Percentiles rank a stretch among this genome's conserved stretches.
Conservation (phyloP, 2,113 vertebrate species). For the Sapayoa aenigma region DNA sequence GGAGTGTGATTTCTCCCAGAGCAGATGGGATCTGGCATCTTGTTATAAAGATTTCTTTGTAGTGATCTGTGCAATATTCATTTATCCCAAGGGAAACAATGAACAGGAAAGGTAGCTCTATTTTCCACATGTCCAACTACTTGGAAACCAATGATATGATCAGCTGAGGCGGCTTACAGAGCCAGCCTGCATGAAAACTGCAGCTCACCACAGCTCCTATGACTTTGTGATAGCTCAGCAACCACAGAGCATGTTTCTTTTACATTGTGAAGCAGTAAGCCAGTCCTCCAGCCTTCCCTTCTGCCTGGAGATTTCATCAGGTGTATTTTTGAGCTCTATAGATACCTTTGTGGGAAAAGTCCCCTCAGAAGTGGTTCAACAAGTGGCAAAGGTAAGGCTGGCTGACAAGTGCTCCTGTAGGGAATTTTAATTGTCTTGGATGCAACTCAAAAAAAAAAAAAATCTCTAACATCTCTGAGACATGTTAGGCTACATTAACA, state of each 20-base stretch:
- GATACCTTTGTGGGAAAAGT: neutral
- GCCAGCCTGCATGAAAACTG: neutral
- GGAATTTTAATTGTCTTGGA: neutral
- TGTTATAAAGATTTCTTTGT: conserved; percentile 22
- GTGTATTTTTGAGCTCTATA: neutral
- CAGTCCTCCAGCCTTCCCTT: neutral
- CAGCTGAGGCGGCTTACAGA: neutral
- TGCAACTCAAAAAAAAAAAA: neutral
- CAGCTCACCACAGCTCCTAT: neutral
- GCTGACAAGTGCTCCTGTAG: neutral
- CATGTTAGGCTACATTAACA: neutral
- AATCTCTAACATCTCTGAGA: neutral
- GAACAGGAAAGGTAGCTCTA: neutral
- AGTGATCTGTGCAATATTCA: neutral
- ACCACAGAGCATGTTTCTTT: neutral
- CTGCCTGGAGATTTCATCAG: neutral
- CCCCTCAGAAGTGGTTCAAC: neutral
- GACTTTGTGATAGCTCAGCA: neutral
- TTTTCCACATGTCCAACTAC: neutral
- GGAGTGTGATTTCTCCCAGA: conserved; percentile 13
- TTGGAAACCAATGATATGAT: neutral
- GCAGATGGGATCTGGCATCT: conserved; percentile 23
- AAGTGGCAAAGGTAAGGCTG: neutral
- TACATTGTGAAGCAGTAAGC: neutral
- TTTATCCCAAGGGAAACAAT: neutral